phyloP scores from a whole-genome alignment of 2,888 invertebrate species.

The Latheticus oryzae region DNA sequence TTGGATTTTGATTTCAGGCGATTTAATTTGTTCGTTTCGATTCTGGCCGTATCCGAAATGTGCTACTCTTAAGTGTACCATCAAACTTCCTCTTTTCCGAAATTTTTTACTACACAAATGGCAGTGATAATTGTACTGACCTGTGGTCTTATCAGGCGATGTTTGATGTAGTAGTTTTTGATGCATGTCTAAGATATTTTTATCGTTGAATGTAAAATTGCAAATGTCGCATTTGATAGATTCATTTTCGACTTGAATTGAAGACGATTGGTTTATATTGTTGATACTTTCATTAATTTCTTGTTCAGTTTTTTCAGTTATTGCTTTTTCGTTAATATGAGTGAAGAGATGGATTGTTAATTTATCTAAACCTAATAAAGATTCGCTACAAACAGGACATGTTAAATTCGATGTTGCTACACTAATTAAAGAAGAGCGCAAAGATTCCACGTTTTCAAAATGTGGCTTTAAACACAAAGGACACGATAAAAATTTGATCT shows the following conservation, averaged over 20 bases:
- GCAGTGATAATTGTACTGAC: slow-evolving; percentile 71
- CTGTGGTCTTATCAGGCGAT: slow-evolving; percentile 59
- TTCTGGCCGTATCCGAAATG: slow-evolving; percentile 72
- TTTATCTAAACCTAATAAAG: slow-evolving; percentile 82
- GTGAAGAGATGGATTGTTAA: slow-evolving; percentile 85
- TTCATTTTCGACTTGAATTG: slow-evolving; percentile 46
- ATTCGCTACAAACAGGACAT: slow-evolving; percentile 84
- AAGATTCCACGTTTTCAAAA: slow-evolving; percentile 77
- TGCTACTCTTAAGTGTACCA: slow-evolving; percentile 84
- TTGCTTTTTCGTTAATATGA: slow-evolving; percentile 64
- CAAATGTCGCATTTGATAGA: slow-evolving; percentile 74
- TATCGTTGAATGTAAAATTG: slow-evolving; percentile 77
- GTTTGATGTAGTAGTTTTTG: slow-evolving; percentile 76
- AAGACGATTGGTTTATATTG: slow-evolving; percentile 44
- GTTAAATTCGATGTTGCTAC: slow-evolving; percentile 80
- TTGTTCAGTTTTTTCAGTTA: slow-evolving; percentile 24
- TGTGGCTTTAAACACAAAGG: slow-evolving; percentile 81
- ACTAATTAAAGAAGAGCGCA: slow-evolving; percentile 78
- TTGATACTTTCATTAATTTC: slow-evolving; percentile 55
- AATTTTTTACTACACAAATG: slow-evolving; percentile 84
- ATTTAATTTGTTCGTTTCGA: background rate
- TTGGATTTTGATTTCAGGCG: slow-evolving; percentile 59
- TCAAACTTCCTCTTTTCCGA: slow-evolving; percentile 84
- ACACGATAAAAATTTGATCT: slow-evolving; percentile 72
- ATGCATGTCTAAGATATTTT: slow-evolving; percentile 79